Evolutionary conservation across 2,888 invertebrate genomes (phyloP), one percentile per base, ranked within the genome.

Genomic region (Tolmerus cingulatus): DNA sequence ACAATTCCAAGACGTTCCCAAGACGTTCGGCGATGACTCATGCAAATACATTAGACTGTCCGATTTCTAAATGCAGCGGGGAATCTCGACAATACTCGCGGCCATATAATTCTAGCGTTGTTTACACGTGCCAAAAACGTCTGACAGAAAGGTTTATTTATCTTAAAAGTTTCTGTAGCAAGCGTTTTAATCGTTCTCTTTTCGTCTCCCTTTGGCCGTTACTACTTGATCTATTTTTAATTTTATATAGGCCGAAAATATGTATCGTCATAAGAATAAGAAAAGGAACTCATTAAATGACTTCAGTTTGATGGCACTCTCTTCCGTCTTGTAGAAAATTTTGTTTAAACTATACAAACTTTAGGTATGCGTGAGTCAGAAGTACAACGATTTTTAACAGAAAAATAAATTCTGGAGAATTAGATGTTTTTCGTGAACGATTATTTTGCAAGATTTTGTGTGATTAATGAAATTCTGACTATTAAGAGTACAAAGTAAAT

Each of bases 51-150:
- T 46, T 30, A 46, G 46, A 74, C 43, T 85, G 74, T 74, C 85
- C 74, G 74, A 14, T 85, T 66, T 85, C 85, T 85, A 85, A 85
- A 85, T 85, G 74, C 85, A 74, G 74, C 74, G 85, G 85, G 85
- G 85, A 85, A 85, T 85, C 85, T 85, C 85, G 43, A 14, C 43
- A 46, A 79, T 46, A 40, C 23, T 19, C 40, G 23, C 12, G 23
- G 27, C 27, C 7, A 55, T 82, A 57, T 57, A 82, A 82, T 82
- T 82, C 66, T 82, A 57, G 82, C 57, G 37, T 30, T 85, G 85
- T 85, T 85, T 85, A 85, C 85, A 85, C 85, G 85, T 85, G 85
- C 85, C 74, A 85, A 74, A 79, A 85, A 85, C 43, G 51, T 57
- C 82, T 51, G 37, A 76, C 79, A 46, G 19, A 23, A 79, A 79